phyloP scores from a whole-genome alignment of 2,797 vertebrate species.

The Tokudaia tokunoshimensis region DNA sequence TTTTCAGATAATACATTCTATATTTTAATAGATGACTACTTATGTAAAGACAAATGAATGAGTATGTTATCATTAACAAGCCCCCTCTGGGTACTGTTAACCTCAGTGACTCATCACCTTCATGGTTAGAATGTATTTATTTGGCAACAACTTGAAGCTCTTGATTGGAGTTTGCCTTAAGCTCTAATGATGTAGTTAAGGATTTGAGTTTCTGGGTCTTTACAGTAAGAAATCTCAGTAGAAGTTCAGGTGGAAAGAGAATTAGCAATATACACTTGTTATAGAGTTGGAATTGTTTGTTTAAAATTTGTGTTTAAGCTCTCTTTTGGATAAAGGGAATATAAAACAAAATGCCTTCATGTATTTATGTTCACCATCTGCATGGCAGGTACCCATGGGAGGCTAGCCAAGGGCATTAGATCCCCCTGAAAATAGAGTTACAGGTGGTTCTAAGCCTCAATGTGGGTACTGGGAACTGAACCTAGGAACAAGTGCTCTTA shows the following conservation, averaged over 20 bases:
- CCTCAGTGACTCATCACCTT: not conserved
- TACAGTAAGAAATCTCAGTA: constrained; percentile 48
- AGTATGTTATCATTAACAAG: constrained; percentile 26
- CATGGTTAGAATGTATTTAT: constrained; percentile 58
- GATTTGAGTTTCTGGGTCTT: constrained; percentile 21
- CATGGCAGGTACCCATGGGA: not conserved
- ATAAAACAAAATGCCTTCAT: not conserved
- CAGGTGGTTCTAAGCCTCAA: not conserved
- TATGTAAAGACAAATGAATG: constrained; percentile 45
- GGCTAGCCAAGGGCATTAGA: not conserved
- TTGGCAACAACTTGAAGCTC: constrained; percentile 42
- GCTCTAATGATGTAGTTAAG: constrained; percentile 37
- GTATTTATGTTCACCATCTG: not conserved
- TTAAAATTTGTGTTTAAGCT: not conserved
- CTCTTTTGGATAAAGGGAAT: not conserved
- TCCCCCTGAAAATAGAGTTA: not conserved
- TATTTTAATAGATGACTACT: constrained; percentile 3
- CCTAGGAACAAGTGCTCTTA: not conserved
- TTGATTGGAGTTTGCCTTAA: constrained; percentile 46
- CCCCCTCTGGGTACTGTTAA: not conserved
- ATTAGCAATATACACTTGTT: constrained; percentile 38
- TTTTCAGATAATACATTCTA: constrained; percentile 16
- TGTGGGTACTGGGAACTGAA: not conserved
- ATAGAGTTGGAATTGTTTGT: constrained; percentile 33
- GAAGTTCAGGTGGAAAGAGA: constrained; percentile 54